Evolutionary conservation across 2,113 vertebrate species (phyloP).

Genomic region (Corythoichthys haematopterus): DNA sequence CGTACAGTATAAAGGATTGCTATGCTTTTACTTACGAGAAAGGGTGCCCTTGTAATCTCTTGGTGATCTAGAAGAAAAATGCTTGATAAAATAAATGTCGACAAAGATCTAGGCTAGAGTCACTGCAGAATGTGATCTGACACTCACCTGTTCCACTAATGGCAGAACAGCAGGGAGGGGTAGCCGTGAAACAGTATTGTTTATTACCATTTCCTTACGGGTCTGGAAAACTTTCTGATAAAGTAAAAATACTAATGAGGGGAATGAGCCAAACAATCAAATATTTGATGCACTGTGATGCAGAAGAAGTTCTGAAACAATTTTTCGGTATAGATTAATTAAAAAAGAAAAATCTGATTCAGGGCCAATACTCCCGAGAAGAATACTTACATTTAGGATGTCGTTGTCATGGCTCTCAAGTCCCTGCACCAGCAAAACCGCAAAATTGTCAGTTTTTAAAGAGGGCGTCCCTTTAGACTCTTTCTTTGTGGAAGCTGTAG

Average conservation of each 20-base stretch:
- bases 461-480: conserved; percentile 71
- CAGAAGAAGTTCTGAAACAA: no score
- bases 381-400: conserved; percentile 86
- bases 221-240: conserved; percentile 91
- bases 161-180: conserved; percentile 87
- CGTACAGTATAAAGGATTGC: neutral
- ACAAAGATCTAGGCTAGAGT: neutral
- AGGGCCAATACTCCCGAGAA: neutral
- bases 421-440: conserved; percentile 87
- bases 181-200: conserved; percentile 88
- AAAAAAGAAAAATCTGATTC: neutral
- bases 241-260: neutral
- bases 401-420: conserved; percentile 86
- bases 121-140: neutral
- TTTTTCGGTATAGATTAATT: no score
- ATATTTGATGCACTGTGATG: no score
- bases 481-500: conserved; percentile 43
- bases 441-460: conserved; percentile 84
- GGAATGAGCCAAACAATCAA: neutral
- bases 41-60: conserved; percentile 88
- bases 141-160: conserved; percentile 84
- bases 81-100: neutral
- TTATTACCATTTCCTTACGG: conserved; percentile 82
- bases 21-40: conserved; percentile 74
- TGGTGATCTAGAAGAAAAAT: conserved; percentile 77